Base-by-base conservation (phyloP, 1,140 invertebrate species). In the Rhagoletis zephyria region DNA sequence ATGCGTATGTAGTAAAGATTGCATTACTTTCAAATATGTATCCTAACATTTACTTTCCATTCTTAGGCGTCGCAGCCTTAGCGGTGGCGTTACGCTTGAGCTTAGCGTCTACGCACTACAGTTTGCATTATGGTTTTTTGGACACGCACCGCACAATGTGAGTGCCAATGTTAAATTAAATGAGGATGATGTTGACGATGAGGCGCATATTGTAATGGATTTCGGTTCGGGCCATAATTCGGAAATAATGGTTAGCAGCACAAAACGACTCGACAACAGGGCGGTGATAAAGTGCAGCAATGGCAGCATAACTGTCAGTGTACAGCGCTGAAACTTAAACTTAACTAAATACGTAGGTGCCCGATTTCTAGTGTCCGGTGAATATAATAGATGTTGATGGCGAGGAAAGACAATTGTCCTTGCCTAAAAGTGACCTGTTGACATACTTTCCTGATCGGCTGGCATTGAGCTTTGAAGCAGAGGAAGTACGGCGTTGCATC, bases 51-150 rank as follows among this genome's bases (percentile, higher is more conserved):
- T 45, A 1, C 1, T 6, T 51, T 77, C 16, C 5, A 12, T 56
- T 56, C 74, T 6, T 19, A 81, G 74, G 74, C 74, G 74, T 51
- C 90, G 90, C 3, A 88, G 90, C 0, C 89, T 97, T 1, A 97
- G 97, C 5, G 97, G 97, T 16, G 96, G 97, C 30, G 95, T 96
- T 0, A 93, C 97, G 30, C 92, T 98, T 12, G 97, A 98, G 91
- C 93, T 98, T 45, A 97, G 97, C 0, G 94, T 98, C 45, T 98
- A 98, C 91, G 92, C 94, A 0, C 90, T 98, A 14, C 97, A 98
- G 90, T 94, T 97, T 65, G 95, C 95, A 0, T 95, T 95, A 88
- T 94, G 95, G 70, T 93, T 97, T 4, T 97, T 95, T 89, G 93
- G 95, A 60, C 94, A 95, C 9, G 94, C 95, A 81, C 96, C 96